Percentiles rank a stretch among this genome's conserved stretches.
These are phyloP conservation scores for Lomographa bimaculata DNA, from an alignment of 2,888 invertebrate species.

Conservation along the genomic window DNA sequence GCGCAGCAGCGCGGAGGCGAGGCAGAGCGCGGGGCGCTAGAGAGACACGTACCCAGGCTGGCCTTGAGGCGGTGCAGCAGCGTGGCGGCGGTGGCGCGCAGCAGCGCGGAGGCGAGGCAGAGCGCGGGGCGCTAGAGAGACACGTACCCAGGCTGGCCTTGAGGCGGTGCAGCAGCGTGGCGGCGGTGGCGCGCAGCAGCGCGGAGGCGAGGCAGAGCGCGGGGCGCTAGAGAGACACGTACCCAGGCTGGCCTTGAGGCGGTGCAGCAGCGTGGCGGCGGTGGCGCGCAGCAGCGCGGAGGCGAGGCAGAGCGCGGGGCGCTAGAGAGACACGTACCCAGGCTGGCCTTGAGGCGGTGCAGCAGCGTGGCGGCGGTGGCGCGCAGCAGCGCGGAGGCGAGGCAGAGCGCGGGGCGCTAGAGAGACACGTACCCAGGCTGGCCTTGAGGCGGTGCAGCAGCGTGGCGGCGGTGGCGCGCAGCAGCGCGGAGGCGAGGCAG, in stretches of 20 bases:
- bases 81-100: constrained; percentile 87
- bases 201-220: no score
- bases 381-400: constrained; percentile 84
- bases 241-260: constrained; percentile 48
- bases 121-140: constrained; percentile 73
- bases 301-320: constrained; percentile 56
- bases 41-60: constrained; percentile 11
- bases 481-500: constrained; percentile 71
- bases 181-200: no score
- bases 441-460: constrained; percentile 91
- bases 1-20: constrained; percentile 84
- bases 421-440: constrained; percentile 11
- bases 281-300: constrained; percentile 84
- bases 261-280: no score
- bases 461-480: constrained; percentile 87
- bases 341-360: constrained; percentile 88
- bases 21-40: constrained; percentile 58
- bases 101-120: constrained; percentile 71
- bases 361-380: no score
- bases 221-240: constrained; percentile 14
- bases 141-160: no score
- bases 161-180: no score
- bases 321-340: constrained; percentile 82
- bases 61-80: constrained; percentile 91
- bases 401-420: constrained; percentile 58